phyloP scores from a whole-genome alignment of 2,797 vertebrate species.

The Acomys russatus region DNA sequence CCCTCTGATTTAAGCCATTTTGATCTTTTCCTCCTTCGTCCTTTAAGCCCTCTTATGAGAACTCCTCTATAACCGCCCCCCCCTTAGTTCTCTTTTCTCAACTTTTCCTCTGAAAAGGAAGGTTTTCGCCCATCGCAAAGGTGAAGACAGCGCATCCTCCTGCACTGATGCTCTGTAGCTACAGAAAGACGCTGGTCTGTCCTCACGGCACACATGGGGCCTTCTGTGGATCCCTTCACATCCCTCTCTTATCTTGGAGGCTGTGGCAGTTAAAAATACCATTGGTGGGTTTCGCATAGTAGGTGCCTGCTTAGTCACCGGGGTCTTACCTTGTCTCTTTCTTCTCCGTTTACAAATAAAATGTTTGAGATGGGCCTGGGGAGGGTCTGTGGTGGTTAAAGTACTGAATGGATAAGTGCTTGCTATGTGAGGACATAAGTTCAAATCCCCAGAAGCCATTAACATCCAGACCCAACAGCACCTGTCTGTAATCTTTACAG shows the following conservation, averaged over 20 bases:
- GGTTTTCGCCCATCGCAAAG: background rate
- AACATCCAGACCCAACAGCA: background rate
- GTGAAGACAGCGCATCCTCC: background rate
- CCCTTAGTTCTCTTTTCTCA: conserved; percentile 60
- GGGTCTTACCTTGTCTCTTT: background rate
- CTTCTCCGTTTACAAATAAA: conserved; percentile 29
- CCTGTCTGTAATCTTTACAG: background rate
- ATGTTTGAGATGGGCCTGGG: background rate
- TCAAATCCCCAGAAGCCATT: background rate
- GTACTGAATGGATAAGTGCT: background rate
- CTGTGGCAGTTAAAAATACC: background rate
- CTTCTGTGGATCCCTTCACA: background rate
- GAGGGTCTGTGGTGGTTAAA: background rate
- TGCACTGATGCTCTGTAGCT: accelerated
- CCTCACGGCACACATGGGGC: background rate
- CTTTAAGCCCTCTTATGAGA: conserved; percentile 69
- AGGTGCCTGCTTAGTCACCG: background rate
- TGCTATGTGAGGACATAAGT: background rate
- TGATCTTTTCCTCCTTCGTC: conserved; percentile 52
- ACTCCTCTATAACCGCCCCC: conserved; percentile 44
- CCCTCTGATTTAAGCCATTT: conserved; percentile 60
- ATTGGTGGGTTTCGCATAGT: background rate
- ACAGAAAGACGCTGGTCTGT: background rate
- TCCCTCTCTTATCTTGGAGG: background rate
- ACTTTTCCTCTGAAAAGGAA: conserved; percentile 70